phyloP scores from a whole-genome alignment of 2,888 invertebrate species.

The Andrena marginata region DNA sequence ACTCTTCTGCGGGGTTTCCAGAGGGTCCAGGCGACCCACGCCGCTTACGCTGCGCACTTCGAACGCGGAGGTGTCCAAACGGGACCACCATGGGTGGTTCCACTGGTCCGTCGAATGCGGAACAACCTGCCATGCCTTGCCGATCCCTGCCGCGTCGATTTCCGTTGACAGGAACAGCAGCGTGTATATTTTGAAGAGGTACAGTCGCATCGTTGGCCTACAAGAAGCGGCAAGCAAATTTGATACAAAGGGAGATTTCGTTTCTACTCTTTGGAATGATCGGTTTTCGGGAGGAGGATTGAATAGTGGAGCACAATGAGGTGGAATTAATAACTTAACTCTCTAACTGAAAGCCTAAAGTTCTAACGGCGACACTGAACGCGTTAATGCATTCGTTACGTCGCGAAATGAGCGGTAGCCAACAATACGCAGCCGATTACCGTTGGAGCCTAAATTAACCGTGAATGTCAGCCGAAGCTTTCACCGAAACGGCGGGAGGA shows the following conservation, averaged over 20 bases:
- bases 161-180: constrained; percentile 60
- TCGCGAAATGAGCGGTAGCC: no score
- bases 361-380: no score
- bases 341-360: no score
- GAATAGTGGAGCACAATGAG: no score
- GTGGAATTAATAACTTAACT: no score
- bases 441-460: constrained; percentile 30
- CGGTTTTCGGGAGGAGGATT: no score
- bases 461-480: constrained; percentile 76
- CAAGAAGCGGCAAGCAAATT: neutral
- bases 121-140: constrained; percentile 79
- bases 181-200: constrained; percentile 33
- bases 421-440: no score
- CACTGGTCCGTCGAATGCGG: constrained; percentile 68
- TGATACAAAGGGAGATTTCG: neutral
- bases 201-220: constrained; percentile 49
- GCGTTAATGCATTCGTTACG: no score
- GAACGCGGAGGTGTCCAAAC: constrained; percentile 76
- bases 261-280: no score
- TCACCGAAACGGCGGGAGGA: constrained; percentile 62
- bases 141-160: constrained; percentile 71
- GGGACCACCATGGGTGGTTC: constrained; percentile 72
- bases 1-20: constrained; percentile 25
- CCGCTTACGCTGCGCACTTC: constrained; percentile 78
- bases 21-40: constrained; percentile 65